phyloP scores from a whole-genome alignment of 2,888 invertebrate species.

The Xestia sexstrigata region DNA sequence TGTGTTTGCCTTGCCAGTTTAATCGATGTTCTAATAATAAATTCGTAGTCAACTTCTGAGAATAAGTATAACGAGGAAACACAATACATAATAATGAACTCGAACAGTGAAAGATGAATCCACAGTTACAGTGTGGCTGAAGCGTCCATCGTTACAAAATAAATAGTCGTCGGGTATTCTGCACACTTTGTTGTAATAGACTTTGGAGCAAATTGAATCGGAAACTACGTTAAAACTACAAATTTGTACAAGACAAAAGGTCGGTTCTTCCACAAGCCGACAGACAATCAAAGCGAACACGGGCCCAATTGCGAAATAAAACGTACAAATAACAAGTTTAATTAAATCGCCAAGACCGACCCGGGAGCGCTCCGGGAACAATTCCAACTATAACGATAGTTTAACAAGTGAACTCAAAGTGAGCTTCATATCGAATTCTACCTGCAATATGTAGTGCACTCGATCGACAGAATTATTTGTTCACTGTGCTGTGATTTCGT shows the following conservation, averaged over 20 bases:
- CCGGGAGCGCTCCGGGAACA: conserved; percentile 77
- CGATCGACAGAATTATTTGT: conserved; percentile 77
- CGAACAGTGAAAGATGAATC: conserved; percentile 72
- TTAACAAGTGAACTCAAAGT: conserved; percentile 87
- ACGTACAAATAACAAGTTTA: conserved; percentile 90
- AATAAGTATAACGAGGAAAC: conserved; percentile 73
- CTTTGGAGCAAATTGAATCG: conserved; percentile 67
- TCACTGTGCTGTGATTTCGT: conserved; percentile 70
- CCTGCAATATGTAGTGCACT: conserved; percentile 80
- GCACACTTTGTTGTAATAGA: conserved; percentile 57
- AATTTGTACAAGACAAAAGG: conserved; percentile 76
- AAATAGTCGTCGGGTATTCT: conserved; percentile 60
- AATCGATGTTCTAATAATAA: conserved; percentile 69
- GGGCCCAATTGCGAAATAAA: conserved; percentile 87
- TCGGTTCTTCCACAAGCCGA: conserved; percentile 76
- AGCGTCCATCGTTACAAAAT: conserved; percentile 57
- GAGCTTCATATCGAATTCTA: conserved; percentile 83
- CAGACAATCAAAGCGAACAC: conserved; percentile 86
- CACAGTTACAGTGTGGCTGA: conserved; percentile 60
- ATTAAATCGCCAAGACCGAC: conserved; percentile 88
- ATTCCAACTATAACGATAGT: conserved; percentile 87
- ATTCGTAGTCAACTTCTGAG: conserved; percentile 72
- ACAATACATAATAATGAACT: conserved; percentile 74
- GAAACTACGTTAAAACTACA: conserved; percentile 70
- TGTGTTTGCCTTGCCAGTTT: conserved; percentile 53